Evolutionary conservation across 2,113 vertebrate genomes (phyloP), one percentile per base, ranked within the genome.

Genomic region (Eurystomus gularis): DNA sequence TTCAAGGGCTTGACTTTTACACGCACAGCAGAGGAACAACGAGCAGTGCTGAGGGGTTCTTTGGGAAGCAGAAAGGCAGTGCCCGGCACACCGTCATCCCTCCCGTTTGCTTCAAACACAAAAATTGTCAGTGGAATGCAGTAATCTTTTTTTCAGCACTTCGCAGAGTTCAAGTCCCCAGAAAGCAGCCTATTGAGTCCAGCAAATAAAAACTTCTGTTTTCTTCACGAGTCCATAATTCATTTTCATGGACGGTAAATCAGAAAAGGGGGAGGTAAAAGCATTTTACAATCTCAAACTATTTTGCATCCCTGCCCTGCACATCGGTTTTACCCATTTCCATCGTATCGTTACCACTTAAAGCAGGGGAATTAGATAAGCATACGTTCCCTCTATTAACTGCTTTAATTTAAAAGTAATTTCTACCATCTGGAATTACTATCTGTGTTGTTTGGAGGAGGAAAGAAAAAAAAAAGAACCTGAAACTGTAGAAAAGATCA

Each of bases 171-270:
- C 87, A 96, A 91, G 86, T 93, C 92, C 96, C 88, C 87, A 96
- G 81, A 96, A 95, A 95, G 83, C 70, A 94, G 71, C 75, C 85
- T 92, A 96, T 90, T 95, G 94, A 97, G 93, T 95, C 93, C 96
- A 96, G 91, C 91, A 95, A 95, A 97, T 96, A 96, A 97, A 96
- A 97, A 96, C 84, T 82, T 95, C 81, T 93, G 91, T 92, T 95
- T 94, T 91, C 82, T 88, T 69, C 73, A n/a, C 61, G 24, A 92
- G 97, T 93, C 60, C 89, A 82, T 94, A 97, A 97, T 77, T 97
- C 92, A 97, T 93, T 94, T 98, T 94, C 96, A 97, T 96, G 97
- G 93, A 97, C 96, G 94, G 97, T 97, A 98, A 98, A 97, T 96
- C 91, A 96, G 82, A 71, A 83, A 88, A 81, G 55, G 52, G 29